A percentile compares a stretch with the other conserved stretches of the same genome.
Evolutionary conservation across 2,797 vertebrate genomes (phyloP).

Genomic region (Champsocephalus esox): DNA sequence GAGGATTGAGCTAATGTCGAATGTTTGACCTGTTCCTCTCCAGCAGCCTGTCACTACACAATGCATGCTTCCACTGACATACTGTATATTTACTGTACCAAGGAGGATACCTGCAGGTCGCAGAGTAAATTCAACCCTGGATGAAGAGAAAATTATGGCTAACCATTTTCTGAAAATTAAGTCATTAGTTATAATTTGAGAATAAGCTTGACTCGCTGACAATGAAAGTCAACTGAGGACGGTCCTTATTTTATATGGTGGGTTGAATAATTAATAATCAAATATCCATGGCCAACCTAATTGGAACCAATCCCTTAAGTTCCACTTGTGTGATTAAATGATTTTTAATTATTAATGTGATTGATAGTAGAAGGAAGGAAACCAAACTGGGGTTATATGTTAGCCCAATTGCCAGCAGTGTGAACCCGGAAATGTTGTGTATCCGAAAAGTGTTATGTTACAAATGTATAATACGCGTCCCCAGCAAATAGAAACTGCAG

Average conservation of each 20-base stretch:
- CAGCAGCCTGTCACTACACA: constrained; percentile 39
- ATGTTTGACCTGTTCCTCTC: constrained; percentile 53
- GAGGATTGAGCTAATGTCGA: constrained; percentile 46
- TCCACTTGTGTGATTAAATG: constrained; percentile 37
- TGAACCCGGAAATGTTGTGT: too few relatives aligned
- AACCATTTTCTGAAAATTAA: constrained; percentile 25
- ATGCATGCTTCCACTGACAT: constrained; percentile 28
- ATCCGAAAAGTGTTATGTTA: too few relatives aligned
- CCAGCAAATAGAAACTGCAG: too few relatives aligned
- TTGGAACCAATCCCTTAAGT: constrained; percentile 7
- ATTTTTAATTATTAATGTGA: constrained; percentile 17
- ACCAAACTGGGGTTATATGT: background rate
- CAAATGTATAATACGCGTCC: too few relatives aligned
- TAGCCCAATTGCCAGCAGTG: too few relatives aligned
- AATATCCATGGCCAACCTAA: constrained; percentile 12
- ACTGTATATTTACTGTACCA: constrained; percentile 10
- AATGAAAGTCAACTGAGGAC: constrained; percentile 40
- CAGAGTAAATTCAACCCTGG: constrained; percentile 15
- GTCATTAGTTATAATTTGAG: constrained; percentile 28
- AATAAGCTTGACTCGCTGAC: constrained; percentile 34
- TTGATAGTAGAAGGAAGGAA: constrained; percentile 5
- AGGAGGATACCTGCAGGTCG: constrained; percentile 11
- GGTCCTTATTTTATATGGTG: constrained; percentile 3
- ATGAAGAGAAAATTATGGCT: constrained; percentile 11
- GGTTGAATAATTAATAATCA: constrained; percentile 22